Evolutionary conservation across 2,888 invertebrate species (phyloP).

Genomic region (Drosophila hawaiiensis): DNA sequence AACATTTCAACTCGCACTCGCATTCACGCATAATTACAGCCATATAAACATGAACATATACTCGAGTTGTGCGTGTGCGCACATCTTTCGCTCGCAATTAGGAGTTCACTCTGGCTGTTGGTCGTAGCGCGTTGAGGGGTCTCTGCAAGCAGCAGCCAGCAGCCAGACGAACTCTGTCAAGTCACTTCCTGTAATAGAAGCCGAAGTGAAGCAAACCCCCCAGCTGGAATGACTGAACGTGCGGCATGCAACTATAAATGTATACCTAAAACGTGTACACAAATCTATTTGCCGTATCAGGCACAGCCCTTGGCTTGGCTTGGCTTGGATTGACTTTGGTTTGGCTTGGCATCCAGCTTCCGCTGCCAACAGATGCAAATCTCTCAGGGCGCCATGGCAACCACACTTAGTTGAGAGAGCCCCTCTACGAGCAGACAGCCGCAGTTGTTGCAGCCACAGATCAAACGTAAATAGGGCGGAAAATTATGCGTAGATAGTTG

Average conservation of each 20-base stretch:
- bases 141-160: neutral
- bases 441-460: conserved; percentile 37
- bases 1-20: conserved; percentile 52
- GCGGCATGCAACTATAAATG: conserved; percentile 51
- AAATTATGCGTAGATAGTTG: conserved; percentile 71
- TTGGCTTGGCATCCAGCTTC: conserved; percentile 37
- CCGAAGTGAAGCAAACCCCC: conserved; percentile 24
- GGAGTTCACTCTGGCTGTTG: conserved; percentile 22
- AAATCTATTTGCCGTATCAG: conserved; percentile 47
- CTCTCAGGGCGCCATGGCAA: conserved; percentile 49
- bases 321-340: conserved; percentile 19
- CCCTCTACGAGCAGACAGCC: conserved; percentile 4
- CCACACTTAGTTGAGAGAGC: conserved; percentile 48
- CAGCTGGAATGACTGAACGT: conserved; percentile 18
- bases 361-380: conserved; percentile 62
- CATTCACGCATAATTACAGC: conserved; percentile 72
- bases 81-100: conserved; percentile 70
- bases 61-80: conserved; percentile 53
- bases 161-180: conserved; percentile 69
- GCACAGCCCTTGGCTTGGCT: conserved; percentile 35
- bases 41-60: neutral
- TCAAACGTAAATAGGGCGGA: conserved; percentile 72
- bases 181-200: conserved; percentile 81
- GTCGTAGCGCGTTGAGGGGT: conserved; percentile 8
- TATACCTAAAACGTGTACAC: conserved; percentile 48